Conservation (phyloP, 1,140 invertebrate genomes). For the Rhyacophila brunnea region DNA sequence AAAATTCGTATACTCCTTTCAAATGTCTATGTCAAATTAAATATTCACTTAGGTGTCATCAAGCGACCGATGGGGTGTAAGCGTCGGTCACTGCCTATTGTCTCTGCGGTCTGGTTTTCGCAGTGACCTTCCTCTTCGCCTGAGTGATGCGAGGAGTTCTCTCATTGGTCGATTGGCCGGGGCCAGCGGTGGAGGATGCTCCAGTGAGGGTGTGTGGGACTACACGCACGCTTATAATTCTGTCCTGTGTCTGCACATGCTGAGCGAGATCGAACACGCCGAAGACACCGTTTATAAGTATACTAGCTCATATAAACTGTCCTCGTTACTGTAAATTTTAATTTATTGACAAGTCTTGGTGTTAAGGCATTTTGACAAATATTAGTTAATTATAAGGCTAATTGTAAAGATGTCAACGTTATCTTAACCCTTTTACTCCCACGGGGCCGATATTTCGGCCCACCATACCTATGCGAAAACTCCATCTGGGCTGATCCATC, state of each 20-base stretch:
- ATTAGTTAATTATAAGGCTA: too few species aligned
- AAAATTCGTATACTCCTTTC: too few species aligned
- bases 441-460: too few species aligned
- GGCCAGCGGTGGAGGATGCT: slow-evolving; percentile 41
- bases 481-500: too few species aligned
- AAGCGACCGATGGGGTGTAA: slow-evolving; percentile 57
- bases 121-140: slow-evolving; percentile 43
- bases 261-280: slow-evolving; percentile 60
- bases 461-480: too few species aligned
- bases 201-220: slow-evolving; percentile 60
- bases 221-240: slow-evolving; percentile 81
- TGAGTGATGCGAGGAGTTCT: slow-evolving; percentile 54
- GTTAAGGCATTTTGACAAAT: too few species aligned
- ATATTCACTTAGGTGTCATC: slow-evolving; percentile 14
- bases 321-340: too few species aligned
- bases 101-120: slow-evolving; percentile 50
- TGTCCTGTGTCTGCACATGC: slow-evolving; percentile 71
- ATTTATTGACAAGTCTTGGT: too few species aligned
- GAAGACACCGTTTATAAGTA: slow-evolving; percentile 51
- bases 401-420: too few species aligned
- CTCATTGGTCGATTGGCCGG: slow-evolving; percentile 67
- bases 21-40: too few species aligned
- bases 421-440: too few species aligned
- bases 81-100: slow-evolving; percentile 61
- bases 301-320: too few species aligned